Percentiles rank a stretch among this genome's conserved stretches.
phyloP scores from a whole-genome alignment of 2,888 invertebrate species.

The Phania funesta region DNA sequence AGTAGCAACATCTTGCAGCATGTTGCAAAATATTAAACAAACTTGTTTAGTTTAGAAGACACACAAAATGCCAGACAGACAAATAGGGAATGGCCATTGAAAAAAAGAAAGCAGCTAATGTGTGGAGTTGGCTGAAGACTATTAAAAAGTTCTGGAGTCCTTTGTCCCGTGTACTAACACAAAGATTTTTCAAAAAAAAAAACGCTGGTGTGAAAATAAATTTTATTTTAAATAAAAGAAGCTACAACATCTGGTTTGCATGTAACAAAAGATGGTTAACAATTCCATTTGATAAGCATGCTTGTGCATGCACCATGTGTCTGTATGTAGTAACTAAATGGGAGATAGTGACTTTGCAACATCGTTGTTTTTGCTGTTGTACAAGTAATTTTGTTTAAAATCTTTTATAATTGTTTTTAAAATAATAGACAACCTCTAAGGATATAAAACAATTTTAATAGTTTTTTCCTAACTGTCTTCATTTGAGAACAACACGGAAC shows the following conservation, averaged over 20 bases:
- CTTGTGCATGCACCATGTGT: conserved; percentile 2
- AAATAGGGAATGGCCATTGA: conserved; percentile 10
- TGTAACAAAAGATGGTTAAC: conserved; percentile 68
- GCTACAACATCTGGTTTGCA: conserved; percentile 71
- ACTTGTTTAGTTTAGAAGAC: conserved; percentile 46
- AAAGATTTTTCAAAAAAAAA: conserved; percentile 6
- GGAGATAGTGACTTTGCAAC: conserved; percentile 45
- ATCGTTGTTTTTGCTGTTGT: conserved; percentile 1
- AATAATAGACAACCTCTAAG: conserved; percentile 63
- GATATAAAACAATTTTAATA: conserved; percentile 63
- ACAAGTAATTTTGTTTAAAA: conserved; percentile 44
- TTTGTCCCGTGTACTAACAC: conserved; percentile 63
- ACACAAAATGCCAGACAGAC: neutral
- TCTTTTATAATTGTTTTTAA: conserved; percentile 66
- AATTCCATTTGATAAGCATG: conserved; percentile 44
- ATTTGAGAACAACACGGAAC: neutral
- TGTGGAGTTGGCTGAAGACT: conserved; percentile 25
- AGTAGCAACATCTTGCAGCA: conserved; percentile 74
- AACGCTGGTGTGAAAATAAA: conserved; percentile 76
- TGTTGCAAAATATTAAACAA: conserved; percentile 67
- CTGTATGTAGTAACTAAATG: conserved; percentile 20
- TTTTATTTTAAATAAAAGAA: conserved; percentile 69
- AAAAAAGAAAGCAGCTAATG: conserved; percentile 21
- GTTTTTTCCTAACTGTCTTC: conserved; percentile 19
- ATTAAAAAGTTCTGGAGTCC: conserved; percentile 70